Percentiles rank a stretch among this genome's conserved stretches.
Evolutionary conservation across 2,888 invertebrate genomes (phyloP).

Genomic region (Thecocarcelia acutangulata): DNA sequence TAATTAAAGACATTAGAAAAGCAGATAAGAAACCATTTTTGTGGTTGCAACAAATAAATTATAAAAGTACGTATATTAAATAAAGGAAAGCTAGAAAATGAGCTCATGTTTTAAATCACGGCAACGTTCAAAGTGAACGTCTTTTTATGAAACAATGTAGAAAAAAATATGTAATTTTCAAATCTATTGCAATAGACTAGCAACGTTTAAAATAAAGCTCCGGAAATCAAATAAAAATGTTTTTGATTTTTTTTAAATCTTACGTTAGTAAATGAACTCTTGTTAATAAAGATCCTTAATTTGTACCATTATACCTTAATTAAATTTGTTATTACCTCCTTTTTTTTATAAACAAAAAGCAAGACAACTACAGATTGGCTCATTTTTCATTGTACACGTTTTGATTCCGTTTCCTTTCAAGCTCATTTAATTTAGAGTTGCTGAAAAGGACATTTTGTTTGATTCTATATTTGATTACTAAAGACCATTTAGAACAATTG

Average conservation of each 20-base stretch:
- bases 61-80: neutral
- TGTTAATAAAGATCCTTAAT: constrained; percentile 1
- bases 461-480: constrained; percentile 51
- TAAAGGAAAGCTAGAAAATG: too few species aligned
- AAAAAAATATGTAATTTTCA: too few species aligned
- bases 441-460: neutral
- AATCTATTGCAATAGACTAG: too few species aligned
- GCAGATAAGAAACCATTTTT: too few species aligned
- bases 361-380: constrained; percentile 5
- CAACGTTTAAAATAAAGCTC: too few species aligned
- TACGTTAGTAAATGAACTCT: neutral
- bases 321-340: constrained; percentile 4
- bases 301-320: constrained; percentile 35
- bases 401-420: constrained; percentile 14
- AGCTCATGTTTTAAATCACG: too few species aligned
- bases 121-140: neutral
- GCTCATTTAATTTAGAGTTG: neutral
- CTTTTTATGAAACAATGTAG: neutral
- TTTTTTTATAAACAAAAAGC: neutral
- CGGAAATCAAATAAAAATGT: too few species aligned
- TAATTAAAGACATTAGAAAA: neutral
- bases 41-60: too few species aligned
- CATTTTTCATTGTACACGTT: neutral
- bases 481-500: constrained; percentile 17
- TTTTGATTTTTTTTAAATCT: neutral